Evolutionary conservation across 1,140 invertebrate species (phyloP), one percentile per base, ranked within the genome.

Genomic region (Papilio xuthus): DNA sequence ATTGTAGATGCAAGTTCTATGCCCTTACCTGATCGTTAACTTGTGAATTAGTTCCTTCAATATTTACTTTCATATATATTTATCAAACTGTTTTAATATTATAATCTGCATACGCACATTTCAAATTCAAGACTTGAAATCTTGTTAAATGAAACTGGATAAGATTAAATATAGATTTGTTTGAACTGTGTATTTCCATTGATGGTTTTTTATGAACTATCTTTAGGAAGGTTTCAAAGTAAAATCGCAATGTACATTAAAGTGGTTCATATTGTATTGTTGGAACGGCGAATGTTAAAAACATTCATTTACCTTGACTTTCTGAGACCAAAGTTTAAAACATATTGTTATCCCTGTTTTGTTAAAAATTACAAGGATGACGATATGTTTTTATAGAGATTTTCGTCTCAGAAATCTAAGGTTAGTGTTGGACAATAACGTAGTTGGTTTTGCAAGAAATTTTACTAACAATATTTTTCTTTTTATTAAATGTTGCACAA

Each of bases 351-450:
- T n/a, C n/a, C n/a, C n/a, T n/a, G n/a, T n/a, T n/a, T n/a, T n/a
- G n/a, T n/a, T n/a, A n/a, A n/a, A n/a, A n/a, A n/a, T n/a, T n/a
- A n/a, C n/a, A n/a, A n/a, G n/a, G n/a, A n/a, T n/a, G n/a, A n/a
- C n/a, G n/a, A n/a, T n/a, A n/a, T n/a, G n/a, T n/a, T n/a, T n/a
- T n/a, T n/a, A n/a, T n/a, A n/a, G n/a, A n/a, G n/a, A n/a, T n/a
- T n/a, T n/a, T n/a, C n/a, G n/a, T n/a, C n/a, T n/a, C n/a, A n/a
- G n/a, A n/a, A n/a, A n/a, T n/a, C n/a, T n/a, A n/a, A n/a, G n/a
- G n/a, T n/a, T 82, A 88, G 84, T 88, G 85, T 88, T 78, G 86
- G 92, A 93, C 92, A 93, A 93, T 93, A 93, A 93, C 82, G 86
- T 91, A 92, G 89, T 82, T 81, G 84, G 83, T 85, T 85, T 83